These are phyloP conservation scores for Gadus macrocephalus DNA, from an alignment of 2,113 vertebrate genomes.

Conservation along the genomic window DNA sequence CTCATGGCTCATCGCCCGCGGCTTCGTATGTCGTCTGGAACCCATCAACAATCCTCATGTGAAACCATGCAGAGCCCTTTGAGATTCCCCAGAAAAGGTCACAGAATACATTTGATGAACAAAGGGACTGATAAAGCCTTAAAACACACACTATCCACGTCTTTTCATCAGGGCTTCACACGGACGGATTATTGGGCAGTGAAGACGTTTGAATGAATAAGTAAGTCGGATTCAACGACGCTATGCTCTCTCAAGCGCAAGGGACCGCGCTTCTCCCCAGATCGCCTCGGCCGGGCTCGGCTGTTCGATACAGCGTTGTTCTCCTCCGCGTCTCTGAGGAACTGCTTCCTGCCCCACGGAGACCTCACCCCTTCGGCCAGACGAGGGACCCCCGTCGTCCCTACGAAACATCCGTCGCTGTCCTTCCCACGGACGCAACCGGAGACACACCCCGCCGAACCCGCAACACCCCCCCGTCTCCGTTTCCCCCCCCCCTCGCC, in stretches of 20 bases:
- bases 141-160: slow-evolving; percentile 42
- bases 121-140: slow-evolving; percentile 56
- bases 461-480: too few relatives aligned
- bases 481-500: too few relatives aligned
- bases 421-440: too few relatives aligned
- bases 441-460: too few relatives aligned
- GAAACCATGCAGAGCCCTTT: slow-evolving; percentile 75
- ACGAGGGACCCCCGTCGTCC: too few relatives aligned
- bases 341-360: too few relatives aligned
- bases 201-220: slow-evolving; percentile 47
- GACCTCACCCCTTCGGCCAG: too few relatives aligned
- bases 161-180: slow-evolving; percentile 42
- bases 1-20: slow-evolving; percentile 53
- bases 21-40: slow-evolving; percentile 48
- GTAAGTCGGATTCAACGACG: slow-evolving; percentile 41
- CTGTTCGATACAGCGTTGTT: too few relatives aligned
- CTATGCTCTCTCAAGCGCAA: too few relatives aligned
- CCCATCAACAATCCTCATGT: slow-evolving; percentile 49
- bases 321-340: too few relatives aligned
- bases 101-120: slow-evolving; percentile 71
- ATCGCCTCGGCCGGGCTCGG: neutral
- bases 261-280: neutral
- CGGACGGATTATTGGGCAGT: slow-evolving; percentile 33
- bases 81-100: slow-evolving; percentile 67
- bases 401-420: too few relatives aligned